phyloP scores from a whole-genome alignment of 2,888 invertebrate species.

The Noctua pronuba region DNA sequence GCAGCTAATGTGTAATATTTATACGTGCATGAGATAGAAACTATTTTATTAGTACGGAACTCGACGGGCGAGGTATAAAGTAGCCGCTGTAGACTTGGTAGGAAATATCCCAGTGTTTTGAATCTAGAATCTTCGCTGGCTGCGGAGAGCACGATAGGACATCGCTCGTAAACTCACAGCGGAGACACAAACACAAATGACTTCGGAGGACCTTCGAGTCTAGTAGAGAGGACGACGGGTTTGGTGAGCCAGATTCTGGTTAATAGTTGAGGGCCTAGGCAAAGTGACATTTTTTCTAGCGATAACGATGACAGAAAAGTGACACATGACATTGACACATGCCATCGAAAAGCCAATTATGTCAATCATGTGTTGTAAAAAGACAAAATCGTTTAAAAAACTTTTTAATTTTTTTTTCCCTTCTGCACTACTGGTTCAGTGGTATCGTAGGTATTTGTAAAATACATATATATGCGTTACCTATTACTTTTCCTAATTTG shows the following conservation, averaged over 20 bases:
- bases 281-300: not conserved
- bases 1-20: slow-evolving; percentile 69
- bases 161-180: slow-evolving; percentile 85
- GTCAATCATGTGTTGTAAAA: not conserved
- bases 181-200: slow-evolving; percentile 85
- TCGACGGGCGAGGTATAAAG: slow-evolving; percentile 77
- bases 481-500: no score
- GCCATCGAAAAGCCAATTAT: not conserved
- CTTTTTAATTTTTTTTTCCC: no score
- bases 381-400: not conserved
- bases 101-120: slow-evolving; percentile 82
- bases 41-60: slow-evolving; percentile 80
- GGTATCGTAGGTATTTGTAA: no score
- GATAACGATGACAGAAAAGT: not conserved
- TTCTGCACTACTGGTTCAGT: no score
- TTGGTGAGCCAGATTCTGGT: not conserved
- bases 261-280: not conserved
- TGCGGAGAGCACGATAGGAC: slow-evolving; percentile 85
- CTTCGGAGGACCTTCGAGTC: slow-evolving; percentile 70
- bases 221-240: slow-evolving; percentile 64
- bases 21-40: slow-evolving; percentile 70
- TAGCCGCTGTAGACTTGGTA: slow-evolving; percentile 71
- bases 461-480: no score
- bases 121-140: slow-evolving; percentile 86
- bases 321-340: not conserved